Percentiles rank a stretch among this genome's conserved stretches.
Evolutionary conservation across 2,113 vertebrate species (phyloP).

Genomic region (Silurus meridionalis): DNA sequence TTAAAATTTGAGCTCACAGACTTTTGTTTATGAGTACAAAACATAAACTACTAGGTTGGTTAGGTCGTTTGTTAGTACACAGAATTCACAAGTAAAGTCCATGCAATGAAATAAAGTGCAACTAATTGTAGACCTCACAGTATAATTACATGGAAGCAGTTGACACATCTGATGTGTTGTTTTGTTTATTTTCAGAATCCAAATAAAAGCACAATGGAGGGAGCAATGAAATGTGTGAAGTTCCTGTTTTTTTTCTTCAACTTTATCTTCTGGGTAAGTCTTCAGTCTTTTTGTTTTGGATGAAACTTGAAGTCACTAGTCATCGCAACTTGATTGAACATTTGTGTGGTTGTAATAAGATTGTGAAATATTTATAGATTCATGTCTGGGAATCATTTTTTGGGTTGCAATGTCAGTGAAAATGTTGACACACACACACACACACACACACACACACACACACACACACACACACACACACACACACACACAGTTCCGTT

Average conservation of each 20-base stretch:
- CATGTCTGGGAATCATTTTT: not conserved
- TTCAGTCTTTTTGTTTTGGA: not conserved
- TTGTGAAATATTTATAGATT: not conserved
- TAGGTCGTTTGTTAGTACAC: not conserved
- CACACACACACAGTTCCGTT: not conserved
- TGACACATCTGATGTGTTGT: not conserved
- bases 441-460: no score
- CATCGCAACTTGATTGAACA: not conserved
- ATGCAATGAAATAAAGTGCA: not conserved
- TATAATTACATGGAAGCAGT: not conserved
- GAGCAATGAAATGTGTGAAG: conserved; percentile 83
- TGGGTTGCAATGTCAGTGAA: no score
- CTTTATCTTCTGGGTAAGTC: conserved; percentile 87
- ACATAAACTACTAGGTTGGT: not conserved
- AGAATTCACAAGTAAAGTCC: not conserved
- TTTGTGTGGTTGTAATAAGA: not conserved
- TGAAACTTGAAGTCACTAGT: not conserved
- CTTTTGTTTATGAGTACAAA: not conserved
- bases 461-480: no score
- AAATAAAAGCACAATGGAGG: conserved; percentile 67
- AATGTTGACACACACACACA: not conserved
- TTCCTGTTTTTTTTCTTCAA: conserved; percentile 82
- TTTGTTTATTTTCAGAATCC: conserved; percentile 49
- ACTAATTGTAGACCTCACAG: no score
- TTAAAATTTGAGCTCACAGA: not conserved